phyloP scores from a whole-genome alignment of 2,797 vertebrate species.

The Emydoidea blandingii region DNA sequence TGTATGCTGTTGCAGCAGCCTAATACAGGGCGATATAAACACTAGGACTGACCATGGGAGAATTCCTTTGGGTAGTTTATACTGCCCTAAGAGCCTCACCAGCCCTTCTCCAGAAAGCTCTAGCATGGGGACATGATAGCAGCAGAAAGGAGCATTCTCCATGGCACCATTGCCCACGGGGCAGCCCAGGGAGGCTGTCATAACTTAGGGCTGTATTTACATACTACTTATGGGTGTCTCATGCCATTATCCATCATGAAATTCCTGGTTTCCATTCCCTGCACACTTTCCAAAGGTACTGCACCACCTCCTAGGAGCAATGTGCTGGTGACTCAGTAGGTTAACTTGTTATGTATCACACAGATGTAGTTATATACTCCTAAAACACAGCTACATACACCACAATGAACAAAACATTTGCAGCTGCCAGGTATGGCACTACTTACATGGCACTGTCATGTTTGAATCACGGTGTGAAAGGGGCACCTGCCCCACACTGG shows the following conservation, averaged over 20 bases:
- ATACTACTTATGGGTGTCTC: neutral
- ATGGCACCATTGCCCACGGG: neutral
- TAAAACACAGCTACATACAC: too few relatives aligned
- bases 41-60: neutral
- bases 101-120: neutral
- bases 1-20: too few relatives aligned
- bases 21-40: neutral
- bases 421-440: too few relatives aligned
- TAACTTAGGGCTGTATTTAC: neutral
- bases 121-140: neutral
- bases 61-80: neutral
- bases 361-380: too few relatives aligned
- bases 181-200: neutral
- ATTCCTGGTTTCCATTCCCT: neutral
- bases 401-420: too few relatives aligned
- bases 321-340: neutral
- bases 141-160: neutral
- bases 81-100: neutral
- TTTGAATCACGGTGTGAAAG: too few relatives aligned
- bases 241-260: neutral
- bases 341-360: too few relatives aligned
- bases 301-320: neutral
- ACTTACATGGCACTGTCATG: too few relatives aligned
- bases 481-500: too few relatives aligned
- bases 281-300: constrained; percentile 9